Evolutionary conservation across 2,113 vertebrate genomes (phyloP).

Genomic region (Crotophaga sulcirostris): DNA sequence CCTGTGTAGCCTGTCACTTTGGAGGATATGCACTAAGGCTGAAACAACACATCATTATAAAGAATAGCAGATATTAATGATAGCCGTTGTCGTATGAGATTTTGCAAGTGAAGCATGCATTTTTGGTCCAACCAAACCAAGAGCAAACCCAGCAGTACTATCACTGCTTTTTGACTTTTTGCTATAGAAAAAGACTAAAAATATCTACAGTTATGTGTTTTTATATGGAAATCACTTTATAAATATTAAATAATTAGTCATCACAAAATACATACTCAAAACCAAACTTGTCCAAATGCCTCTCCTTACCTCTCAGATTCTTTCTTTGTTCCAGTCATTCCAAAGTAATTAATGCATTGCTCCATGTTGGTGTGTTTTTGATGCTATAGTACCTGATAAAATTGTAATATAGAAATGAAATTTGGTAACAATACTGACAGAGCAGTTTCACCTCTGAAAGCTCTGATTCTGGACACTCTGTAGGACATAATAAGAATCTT

Average conservation of each 20-base stretch:
- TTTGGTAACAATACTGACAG: neutral
- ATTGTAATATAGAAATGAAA: neutral
- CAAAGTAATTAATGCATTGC: neutral
- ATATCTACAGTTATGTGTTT: neutral
- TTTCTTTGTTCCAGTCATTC: neutral
- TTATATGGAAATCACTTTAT: neutral
- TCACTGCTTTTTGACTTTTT: neutral
- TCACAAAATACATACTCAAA: neutral
- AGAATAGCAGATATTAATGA: constrained; percentile 57
- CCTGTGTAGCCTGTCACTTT: constrained; percentile 29
- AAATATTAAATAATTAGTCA: neutral
- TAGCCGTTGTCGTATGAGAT: constrained; percentile 9
- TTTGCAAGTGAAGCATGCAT: neutral
- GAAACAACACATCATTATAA: constrained; percentile 6
- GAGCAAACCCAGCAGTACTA: neutral
- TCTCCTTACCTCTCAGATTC: neutral
- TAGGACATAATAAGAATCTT: neutral
- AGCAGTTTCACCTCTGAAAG: neutral
- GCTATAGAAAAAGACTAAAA: neutral
- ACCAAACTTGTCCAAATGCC: neutral
- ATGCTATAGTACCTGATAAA: neutral
- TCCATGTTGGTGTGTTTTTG: neutral
- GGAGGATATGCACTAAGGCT: neutral
- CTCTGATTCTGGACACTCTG: neutral
- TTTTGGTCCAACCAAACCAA: neutral